These are phyloP conservation scores for Rhinoraja longicauda DNA, from an alignment of 2,797 vertebrate species.

Conservation along the genomic window DNA sequence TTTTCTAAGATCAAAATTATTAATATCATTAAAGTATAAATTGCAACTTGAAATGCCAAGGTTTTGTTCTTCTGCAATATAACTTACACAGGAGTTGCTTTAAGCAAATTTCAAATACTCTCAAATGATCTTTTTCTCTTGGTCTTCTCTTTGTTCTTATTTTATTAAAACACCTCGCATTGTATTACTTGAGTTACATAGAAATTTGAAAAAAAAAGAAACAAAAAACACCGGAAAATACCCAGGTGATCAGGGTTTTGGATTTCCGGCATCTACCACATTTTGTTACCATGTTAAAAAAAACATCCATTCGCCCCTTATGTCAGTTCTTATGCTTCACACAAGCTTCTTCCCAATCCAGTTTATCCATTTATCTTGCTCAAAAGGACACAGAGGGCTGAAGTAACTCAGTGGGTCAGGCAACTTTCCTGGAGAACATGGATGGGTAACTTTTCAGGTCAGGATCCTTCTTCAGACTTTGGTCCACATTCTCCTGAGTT, in stretches of 20 bases:
- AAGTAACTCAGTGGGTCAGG: no score
- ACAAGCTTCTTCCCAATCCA: not conserved
- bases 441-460: no score
- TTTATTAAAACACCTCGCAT: not conserved
- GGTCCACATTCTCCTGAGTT: no score
- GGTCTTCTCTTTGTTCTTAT: not conserved
- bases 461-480: no score
- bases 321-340: no score
- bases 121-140: not conserved
- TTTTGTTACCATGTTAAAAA: no score
- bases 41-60: not conserved
- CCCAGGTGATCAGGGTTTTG: no score
- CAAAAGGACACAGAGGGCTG: no score
- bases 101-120: not conserved
- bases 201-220: not conserved
- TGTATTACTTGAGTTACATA: not conserved
- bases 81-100: not conserved
- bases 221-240: not conserved
- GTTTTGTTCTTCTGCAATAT: not conserved
- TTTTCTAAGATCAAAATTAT: constrained; percentile 1
- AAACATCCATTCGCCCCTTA: not conserved
- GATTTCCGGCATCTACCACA: no score
- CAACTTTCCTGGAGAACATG: no score
- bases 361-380: not conserved
- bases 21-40: constrained; percentile 18